These are phyloP conservation scores for Drosophila busckii DNA, from an alignment of 1,140 invertebrate species.

Conservation along the genomic window DNA sequence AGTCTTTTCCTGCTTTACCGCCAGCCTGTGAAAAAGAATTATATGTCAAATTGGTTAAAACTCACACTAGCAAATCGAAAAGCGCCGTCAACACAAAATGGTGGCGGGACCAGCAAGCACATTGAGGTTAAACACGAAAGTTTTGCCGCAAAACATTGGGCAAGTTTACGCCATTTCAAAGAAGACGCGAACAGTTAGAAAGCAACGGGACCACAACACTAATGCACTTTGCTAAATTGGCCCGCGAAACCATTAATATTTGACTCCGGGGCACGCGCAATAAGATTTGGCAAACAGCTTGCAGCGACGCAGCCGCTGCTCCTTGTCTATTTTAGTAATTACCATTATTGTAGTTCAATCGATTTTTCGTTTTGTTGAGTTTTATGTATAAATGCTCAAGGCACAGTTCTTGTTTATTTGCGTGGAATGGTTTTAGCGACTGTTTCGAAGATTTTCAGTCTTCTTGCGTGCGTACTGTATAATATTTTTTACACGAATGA, in stretches of 20 bases:
- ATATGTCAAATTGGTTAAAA: slow-evolving; percentile 27
- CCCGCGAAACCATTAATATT: slow-evolving; percentile 37
- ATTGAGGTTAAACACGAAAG: slow-evolving; percentile 60
- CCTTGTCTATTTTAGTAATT: slow-evolving; percentile 39
- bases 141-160: slow-evolving; percentile 50
- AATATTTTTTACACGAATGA: slow-evolving; percentile 54
- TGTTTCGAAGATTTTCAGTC: slow-evolving; percentile 24
- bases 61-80: slow-evolving; percentile 20
- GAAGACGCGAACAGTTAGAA: not conserved
- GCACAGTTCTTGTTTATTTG: slow-evolving; percentile 39
- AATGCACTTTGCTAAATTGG: slow-evolving; percentile 12
- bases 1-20: slow-evolving; percentile 99
- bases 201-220: not conserved
- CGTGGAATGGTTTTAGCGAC: slow-evolving; percentile 56
- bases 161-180: slow-evolving; percentile 19
- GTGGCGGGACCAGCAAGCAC: slow-evolving; percentile 37
- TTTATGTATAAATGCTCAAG: slow-evolving; percentile 34
- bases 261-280: slow-evolving; percentile 55
- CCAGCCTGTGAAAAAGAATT: slow-evolving; percentile 86
- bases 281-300: slow-evolving; percentile 31
- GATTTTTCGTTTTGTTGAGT: slow-evolving; percentile 50
- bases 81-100: slow-evolving; percentile 48
- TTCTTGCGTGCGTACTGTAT: slow-evolving; percentile 47
- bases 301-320: slow-evolving; percentile 24
- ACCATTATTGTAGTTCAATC: slow-evolving; percentile 66